Base-by-base conservation (phyloP, 2,888 invertebrate species). In the Drosophila kambysellisi region DNA sequence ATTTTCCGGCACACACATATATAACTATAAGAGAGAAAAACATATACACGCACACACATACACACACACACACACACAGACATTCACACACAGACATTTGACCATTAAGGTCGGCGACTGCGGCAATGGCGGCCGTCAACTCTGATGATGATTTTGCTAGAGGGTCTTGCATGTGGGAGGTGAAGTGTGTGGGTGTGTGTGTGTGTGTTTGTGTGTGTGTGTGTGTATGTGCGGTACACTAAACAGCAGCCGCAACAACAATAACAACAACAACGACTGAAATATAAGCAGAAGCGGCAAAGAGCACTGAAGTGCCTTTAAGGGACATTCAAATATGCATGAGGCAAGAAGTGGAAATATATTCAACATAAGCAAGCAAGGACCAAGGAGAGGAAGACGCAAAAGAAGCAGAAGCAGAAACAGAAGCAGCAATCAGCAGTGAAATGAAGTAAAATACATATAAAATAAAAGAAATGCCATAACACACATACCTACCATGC, bases 311-410 rank as follows among this genome's bases (percentile, higher is more conserved):
- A 87, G 87, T 84, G 89, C 87, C 87, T 88, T 89, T 88, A 87
- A 89, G 89, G 87, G 89, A 88, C 82, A 83, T 84, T 88, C 74
- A 88, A 88, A 88, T 88, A 88, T 88, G 89, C 87, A 88, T 89
- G 89, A 87, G 76, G 71, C 70, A 66, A 74, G 76, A 71, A 71
- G 74, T 68, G 71, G 74, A 79, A 76, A 50, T 48, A 64, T 66
- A 60, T 33, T 32, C 41, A 57, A 15, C 56, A 56, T 52, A 57
- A 32, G 52, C 35, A 50, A 17, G 59, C 25, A 25, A 25, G 20
- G 30, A 48, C 61, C n/a, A 68, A 54, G n/a, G 7, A 29, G 17
- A 2, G 41, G 32, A 12, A 30, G 33, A 20, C 17, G 30, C 17
- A 50, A 30, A 17, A 50, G 30, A 56, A 33, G 37, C 9, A 6